Evolutionary conservation across 2,888 invertebrate species (phyloP).

Genomic region (Pachymerium ferrugineum): DNA sequence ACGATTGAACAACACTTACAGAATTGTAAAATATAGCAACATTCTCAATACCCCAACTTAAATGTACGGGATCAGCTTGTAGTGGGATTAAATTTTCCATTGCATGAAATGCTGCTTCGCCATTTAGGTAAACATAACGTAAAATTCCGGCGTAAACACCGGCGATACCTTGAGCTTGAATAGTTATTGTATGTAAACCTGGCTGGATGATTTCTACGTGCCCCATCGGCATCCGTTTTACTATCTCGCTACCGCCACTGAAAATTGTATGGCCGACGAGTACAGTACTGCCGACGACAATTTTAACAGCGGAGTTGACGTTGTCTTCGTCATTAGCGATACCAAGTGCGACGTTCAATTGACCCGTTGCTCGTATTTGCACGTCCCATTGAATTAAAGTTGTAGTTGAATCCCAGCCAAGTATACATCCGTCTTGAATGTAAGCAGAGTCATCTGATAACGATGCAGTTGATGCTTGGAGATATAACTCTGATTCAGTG

Average conservation of each 20-base stretch:
- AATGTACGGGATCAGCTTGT: not conserved
- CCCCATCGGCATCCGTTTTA: not conserved
- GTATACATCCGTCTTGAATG: not conserved
- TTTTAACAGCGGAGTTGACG: not conserved
- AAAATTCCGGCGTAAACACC: slow-evolving; percentile 14
- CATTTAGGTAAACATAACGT: not conserved
- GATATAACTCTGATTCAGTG: not conserved
- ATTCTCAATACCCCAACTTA: not conserved
- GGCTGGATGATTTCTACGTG: not conserved
- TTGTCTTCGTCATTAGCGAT: not conserved
- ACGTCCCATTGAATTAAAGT: not conserved
- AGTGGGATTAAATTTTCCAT: not conserved
- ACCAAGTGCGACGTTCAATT: not conserved
- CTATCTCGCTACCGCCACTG: not conserved
- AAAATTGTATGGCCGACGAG: not conserved
- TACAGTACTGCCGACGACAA: not conserved
- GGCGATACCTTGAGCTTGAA: not conserved
- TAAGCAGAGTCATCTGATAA: not conserved
- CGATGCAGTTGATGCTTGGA: not conserved
- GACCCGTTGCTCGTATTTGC: not conserved
- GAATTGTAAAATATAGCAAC: not conserved
- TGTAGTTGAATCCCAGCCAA: not conserved
- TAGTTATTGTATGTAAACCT: not conserved
- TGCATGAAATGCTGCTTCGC: not conserved
- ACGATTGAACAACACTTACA: not conserved